Percentiles rank a stretch among this genome's conserved stretches.
These are phyloP conservation scores for Falco biarmicus DNA, from an alignment of 2,797 vertebrate genomes.

Conservation along the genomic window DNA sequence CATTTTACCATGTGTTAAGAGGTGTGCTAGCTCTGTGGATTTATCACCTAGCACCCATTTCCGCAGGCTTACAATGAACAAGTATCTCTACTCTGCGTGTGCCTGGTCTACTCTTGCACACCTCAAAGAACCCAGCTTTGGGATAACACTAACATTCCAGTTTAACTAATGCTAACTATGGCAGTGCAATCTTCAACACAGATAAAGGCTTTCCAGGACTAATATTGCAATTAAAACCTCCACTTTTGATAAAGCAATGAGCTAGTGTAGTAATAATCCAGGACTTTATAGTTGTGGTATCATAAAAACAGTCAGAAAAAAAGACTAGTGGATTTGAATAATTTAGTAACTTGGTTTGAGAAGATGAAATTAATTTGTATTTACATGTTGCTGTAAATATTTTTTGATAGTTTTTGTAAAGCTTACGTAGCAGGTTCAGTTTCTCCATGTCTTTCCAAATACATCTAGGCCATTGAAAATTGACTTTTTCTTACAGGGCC, in stretches of 20 bases:
- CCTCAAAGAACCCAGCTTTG: too few species aligned
- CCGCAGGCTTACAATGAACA: too few species aligned
- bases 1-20: too few species aligned
- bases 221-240: not conserved
- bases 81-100: too few species aligned
- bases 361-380: not conserved
- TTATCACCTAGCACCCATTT: too few species aligned
- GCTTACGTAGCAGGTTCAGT: not conserved
- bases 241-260: not conserved
- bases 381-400: not conserved
- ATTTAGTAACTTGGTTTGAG: not conserved
- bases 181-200: not conserved
- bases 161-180: not conserved
- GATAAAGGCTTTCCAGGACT: not conserved
- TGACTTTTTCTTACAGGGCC: conserved; percentile 69
- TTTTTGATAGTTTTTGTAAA: not conserved
- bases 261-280: not conserved
- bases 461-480: not conserved
- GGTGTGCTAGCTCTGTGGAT: too few species aligned
- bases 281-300: not conserved
- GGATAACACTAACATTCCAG: not conserved
- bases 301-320: not conserved
- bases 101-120: too few species aligned
- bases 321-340: not conserved
- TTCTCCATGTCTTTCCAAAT: not conserved